phyloP scores from a whole-genome alignment of 2,113 vertebrate species.

The Hymenochirus boettgeri region DNA sequence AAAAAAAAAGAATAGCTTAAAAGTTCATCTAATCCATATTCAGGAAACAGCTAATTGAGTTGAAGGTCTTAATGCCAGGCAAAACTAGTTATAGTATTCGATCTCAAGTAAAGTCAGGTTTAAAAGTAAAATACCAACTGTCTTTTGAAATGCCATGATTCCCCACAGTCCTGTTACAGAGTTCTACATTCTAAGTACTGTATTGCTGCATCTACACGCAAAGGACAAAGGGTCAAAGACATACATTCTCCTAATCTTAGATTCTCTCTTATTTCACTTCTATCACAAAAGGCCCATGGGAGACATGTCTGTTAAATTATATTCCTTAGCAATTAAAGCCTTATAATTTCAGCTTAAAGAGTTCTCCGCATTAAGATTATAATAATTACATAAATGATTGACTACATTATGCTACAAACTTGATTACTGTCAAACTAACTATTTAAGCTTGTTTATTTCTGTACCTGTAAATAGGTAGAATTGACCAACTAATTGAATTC shows the following conservation, averaged over 20 bases:
- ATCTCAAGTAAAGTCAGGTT: conserved; percentile 56
- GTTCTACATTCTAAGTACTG: conserved; percentile 50
- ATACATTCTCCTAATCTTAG: conserved; percentile 58
- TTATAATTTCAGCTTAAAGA: conserved; percentile 75
- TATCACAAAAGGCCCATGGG: conserved; percentile 62
- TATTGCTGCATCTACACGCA: conserved; percentile 55
- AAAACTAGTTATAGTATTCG: conserved; percentile 46
- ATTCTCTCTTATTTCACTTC: conserved; percentile 61
- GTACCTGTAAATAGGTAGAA: conserved; percentile 93
- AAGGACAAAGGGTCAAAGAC: conserved; percentile 63
- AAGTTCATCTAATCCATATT: conserved; percentile 31
- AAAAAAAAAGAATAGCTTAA: conserved; percentile 7
- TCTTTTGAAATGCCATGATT: conserved; percentile 57
- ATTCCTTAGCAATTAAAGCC: conserved; percentile 67
- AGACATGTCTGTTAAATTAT: conserved; percentile 59
- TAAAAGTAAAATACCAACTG: conserved; percentile 58
- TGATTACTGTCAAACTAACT: conserved; percentile 89
- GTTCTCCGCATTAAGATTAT: conserved; percentile 75
- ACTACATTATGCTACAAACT: conserved; percentile 97
- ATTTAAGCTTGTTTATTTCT: conserved; percentile 92
- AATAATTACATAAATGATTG: conserved; percentile 85
- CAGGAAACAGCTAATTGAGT: conserved; percentile 47
- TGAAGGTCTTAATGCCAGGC: conserved; percentile 52
- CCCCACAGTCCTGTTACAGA: conserved; percentile 57
- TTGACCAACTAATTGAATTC: conserved; percentile 97